Base-by-base conservation (phyloP, 1,140 invertebrate genomes). In the Cephus cinctus region DNA sequence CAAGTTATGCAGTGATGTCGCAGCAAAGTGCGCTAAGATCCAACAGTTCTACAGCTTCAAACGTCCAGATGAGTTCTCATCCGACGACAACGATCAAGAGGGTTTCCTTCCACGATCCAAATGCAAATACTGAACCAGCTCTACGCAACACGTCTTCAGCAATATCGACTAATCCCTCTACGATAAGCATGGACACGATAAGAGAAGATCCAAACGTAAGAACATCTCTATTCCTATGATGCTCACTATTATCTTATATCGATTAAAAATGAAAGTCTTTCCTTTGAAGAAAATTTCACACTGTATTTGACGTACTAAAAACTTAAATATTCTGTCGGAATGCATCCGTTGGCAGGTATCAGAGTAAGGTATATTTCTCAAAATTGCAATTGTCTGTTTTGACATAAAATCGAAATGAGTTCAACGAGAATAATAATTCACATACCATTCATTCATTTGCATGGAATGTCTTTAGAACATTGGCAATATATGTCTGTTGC, bases 131-230 rank as follows among this genome's bases (percentile, higher is more conserved):
- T 41, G 81, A 83, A 60, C 74, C 63, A 35, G 64, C 66, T 19
- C 56, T 58, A 15, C 59, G 67, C 42, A 67, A 62, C 35, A 39
- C 59, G 11, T 44, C 64, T 12, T 51, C 61, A 5, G 49, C 44
- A 45, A 66, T 65, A 44, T 62, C 66, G 19, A 64, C 52, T 34
- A 57, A 61, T 48, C 43, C 67, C 47, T 66, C 75, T 46, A 64
- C 76, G 55, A 56, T 71, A 59, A 69, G 71, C 39, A 78, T 81
- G 66, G 84, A 86, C 47, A 81, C 79, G 30, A 82, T 86, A 31
- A 75, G 86, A 61, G 88, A 91, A 76, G 89, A 92, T 78, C 85
- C 86, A 31, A 89, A 90, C 69, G 89, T 92, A 79, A 84, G 86
- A 78, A 20, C 8, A 22, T n/a, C n/a, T n/a, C n/a, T n/a, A n/a